Percentiles rank a stretch among this genome's conserved stretches.
These are phyloP conservation scores for Tauraco hartlaubi DNA, from an alignment of 2,797 vertebrate species.

Conservation along the genomic window DNA sequence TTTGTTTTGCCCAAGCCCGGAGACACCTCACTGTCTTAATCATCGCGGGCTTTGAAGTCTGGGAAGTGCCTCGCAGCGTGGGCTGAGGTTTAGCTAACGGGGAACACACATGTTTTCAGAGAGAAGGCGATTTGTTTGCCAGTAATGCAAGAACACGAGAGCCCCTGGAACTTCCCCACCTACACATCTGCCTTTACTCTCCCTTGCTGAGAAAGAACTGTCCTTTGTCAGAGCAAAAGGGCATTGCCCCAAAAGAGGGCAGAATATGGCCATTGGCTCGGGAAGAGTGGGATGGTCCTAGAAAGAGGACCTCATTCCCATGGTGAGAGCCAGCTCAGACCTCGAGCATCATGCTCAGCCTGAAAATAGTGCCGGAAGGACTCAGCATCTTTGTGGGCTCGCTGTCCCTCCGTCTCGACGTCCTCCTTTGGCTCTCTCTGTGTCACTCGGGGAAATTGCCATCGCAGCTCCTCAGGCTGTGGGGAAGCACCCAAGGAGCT, in stretches of 20 bases:
- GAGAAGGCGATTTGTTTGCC: background rate
- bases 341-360: background rate
- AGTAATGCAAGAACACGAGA: background rate
- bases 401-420: background rate
- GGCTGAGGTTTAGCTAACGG: background rate
- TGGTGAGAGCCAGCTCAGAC: background rate
- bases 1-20: background rate
- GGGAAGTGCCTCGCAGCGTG: background rate
- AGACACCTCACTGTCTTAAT: conserved; percentile 15
- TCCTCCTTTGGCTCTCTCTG: background rate
- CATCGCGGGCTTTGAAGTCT: background rate
- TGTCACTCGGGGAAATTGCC: background rate
- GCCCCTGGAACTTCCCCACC: conserved; percentile 63
- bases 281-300: background rate
- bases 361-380: background rate
- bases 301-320: background rate
- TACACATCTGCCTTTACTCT: conserved; percentile 1
- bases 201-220: background rate
- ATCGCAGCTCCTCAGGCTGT: background rate
- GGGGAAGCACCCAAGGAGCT: background rate
- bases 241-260: background rate
- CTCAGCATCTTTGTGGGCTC: background rate
- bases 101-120: background rate
- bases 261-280: background rate
- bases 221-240: background rate